These are phyloP conservation scores for Steinernema scapterisci DNA, from an alignment of 2,888 invertebrate species.

Conservation along the genomic window DNA sequence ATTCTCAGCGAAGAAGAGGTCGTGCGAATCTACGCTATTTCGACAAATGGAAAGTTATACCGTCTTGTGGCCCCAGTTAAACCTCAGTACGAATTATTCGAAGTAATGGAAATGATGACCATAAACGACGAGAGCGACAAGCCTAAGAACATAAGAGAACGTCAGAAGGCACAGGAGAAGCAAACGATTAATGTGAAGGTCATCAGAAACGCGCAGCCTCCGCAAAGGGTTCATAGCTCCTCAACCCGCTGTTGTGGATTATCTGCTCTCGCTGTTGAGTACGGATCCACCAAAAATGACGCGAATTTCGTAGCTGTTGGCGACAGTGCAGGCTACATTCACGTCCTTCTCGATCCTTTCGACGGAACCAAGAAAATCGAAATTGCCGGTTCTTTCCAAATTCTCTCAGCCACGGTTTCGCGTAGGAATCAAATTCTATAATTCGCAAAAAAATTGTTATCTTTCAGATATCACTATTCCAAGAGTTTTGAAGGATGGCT, in stretches of 20 bases:
- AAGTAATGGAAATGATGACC: too few species aligned
- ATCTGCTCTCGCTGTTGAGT: too few species aligned
- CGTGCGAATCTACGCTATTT: not conserved
- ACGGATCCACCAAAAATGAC: not conserved
- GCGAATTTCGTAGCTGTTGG: not conserved
- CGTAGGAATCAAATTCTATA: not conserved
- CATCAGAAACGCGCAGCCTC: too few species aligned
- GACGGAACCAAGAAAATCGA: not conserved
- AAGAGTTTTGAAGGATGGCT: not conserved
- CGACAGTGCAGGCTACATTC: not conserved
- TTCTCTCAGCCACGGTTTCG: not conserved
- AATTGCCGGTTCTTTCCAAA: not conserved
- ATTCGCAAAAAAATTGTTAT: not conserved
- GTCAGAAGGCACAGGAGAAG: too few species aligned
- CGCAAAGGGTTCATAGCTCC: too few species aligned
- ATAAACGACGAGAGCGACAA: too few species aligned
- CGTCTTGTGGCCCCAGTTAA: too few species aligned
- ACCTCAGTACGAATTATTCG: too few species aligned
- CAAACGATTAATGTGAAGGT: too few species aligned
- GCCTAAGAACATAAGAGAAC: too few species aligned
- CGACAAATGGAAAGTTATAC: not conserved
- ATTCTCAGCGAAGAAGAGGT: not conserved
- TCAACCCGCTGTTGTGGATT: too few species aligned
- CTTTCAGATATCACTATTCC: not conserved
- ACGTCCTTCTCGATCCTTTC: not conserved